Conservation (phyloP, 2,113 vertebrate species). For the Phyllostomus hastatus region DNA sequence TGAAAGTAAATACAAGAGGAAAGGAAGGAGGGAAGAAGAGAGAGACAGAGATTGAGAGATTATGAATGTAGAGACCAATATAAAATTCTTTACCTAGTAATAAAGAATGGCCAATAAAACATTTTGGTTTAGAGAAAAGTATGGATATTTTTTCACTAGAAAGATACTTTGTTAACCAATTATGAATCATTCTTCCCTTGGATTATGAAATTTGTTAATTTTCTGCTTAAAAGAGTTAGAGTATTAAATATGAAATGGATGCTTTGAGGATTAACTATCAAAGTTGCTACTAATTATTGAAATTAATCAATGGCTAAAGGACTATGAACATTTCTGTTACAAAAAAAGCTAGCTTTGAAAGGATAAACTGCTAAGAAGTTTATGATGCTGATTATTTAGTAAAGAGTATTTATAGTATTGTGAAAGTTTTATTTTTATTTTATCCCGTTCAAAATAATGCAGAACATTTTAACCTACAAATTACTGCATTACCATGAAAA, state of each 20-base stretch:
- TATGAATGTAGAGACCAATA: not conserved
- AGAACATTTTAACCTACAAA: not conserved
- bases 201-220: slow-evolving; percentile 41
- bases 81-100: not conserved
- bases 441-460: not conserved
- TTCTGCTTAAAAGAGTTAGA: slow-evolving; percentile 46
- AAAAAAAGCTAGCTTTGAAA: slow-evolving; percentile 15
- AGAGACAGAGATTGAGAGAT: not conserved
- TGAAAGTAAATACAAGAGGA: not conserved
- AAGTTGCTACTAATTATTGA: slow-evolving; percentile 36
- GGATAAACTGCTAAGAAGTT: not conserved
- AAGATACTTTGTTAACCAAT: slow-evolving; percentile 31
- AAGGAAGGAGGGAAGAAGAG: no score
- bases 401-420: not conserved
- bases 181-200: not conserved
- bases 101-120: not conserved
- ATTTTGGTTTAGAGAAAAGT: not conserved
- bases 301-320: slow-evolving; percentile 46
- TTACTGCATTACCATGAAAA: not conserved
- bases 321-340: slow-evolving; percentile 17
- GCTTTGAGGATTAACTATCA: slow-evolving; percentile 45
- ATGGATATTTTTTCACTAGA: not conserved
- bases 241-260: slow-evolving; percentile 45
- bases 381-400: not conserved
- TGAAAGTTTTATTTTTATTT: not conserved